phyloP scores from a whole-genome alignment of 2,797 vertebrate species.

The Lemur catta region DNA sequence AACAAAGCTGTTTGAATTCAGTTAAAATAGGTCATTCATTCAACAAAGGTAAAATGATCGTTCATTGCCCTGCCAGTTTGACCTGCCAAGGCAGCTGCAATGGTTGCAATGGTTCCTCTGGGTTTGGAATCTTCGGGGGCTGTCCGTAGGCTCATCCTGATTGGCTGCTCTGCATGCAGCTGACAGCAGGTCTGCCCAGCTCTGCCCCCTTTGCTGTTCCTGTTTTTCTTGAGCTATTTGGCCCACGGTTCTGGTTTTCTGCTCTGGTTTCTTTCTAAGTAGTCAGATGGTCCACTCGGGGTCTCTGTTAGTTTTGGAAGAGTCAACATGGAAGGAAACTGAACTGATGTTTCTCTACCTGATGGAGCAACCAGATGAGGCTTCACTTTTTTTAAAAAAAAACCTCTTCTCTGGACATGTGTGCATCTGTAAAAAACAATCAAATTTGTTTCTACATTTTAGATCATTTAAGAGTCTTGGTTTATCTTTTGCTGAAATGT shows the following conservation, averaged over 20 bases:
- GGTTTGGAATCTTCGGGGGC: rapidly evolving
- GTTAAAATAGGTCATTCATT: neutral
- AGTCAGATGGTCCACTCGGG: neutral
- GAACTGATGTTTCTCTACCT: neutral
- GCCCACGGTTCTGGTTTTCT: neutral
- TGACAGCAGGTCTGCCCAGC: neutral
- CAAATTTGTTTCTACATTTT: neutral
- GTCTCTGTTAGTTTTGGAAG: neutral
- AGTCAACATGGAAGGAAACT: neutral
- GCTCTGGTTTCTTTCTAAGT: constrained; percentile 16
- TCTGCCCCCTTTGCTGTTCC: neutral
- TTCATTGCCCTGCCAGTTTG: neutral
- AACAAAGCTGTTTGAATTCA: neutral
- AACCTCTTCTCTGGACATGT: neutral
- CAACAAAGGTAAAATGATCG: neutral
- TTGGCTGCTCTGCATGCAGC: neutral
- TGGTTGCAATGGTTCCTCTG: neutral
- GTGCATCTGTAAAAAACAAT: neutral
- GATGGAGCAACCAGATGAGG: neutral
- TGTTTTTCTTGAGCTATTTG: neutral
- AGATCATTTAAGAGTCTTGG: neutral
- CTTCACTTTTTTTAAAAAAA: neutral
- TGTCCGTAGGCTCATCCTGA: rapidly evolving
- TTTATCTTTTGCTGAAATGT: neutral
- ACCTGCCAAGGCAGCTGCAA: neutral